phyloP scores from a whole-genome alignment of 2,113 vertebrate genomes.

The Dromaius novaehollandiae region DNA sequence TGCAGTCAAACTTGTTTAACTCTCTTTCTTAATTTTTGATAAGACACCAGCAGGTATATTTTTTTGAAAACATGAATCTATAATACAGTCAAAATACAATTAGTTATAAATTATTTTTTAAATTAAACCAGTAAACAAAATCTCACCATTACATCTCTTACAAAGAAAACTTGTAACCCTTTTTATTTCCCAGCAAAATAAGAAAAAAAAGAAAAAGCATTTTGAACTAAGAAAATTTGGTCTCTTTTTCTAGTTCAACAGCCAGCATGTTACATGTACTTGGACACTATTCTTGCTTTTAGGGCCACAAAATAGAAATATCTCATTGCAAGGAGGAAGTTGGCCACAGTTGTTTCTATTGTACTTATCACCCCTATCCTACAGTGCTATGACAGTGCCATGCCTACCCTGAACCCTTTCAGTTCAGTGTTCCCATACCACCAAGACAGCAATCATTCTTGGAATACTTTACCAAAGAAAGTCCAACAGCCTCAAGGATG shows the following conservation, averaged over 20 bases:
- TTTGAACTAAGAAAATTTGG: background rate
- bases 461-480: too few species aligned
- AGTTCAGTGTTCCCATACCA: too few species aligned
- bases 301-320: too few species aligned
- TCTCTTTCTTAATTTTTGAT: background rate
- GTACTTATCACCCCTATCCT: too few species aligned
- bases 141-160: background rate
- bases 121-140: background rate
- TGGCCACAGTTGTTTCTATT: too few species aligned
- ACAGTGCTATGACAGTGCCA: too few species aligned
- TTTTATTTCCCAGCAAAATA: background rate
- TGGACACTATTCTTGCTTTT: background rate
- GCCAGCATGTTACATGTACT: background rate
- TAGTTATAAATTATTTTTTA: background rate
- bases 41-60: background rate
- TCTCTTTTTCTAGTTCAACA: background rate
- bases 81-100: background rate
- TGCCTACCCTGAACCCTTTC: too few species aligned
- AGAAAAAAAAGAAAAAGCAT: background rate
- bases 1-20: background rate
- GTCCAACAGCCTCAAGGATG: too few species aligned
- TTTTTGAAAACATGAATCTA: background rate
- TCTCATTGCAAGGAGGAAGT: too few species aligned
- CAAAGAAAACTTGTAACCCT: background rate
- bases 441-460: too few species aligned